Conservation (phyloP, 2,888 invertebrate species). For the Chrysomela aeneicollis region DNA sequence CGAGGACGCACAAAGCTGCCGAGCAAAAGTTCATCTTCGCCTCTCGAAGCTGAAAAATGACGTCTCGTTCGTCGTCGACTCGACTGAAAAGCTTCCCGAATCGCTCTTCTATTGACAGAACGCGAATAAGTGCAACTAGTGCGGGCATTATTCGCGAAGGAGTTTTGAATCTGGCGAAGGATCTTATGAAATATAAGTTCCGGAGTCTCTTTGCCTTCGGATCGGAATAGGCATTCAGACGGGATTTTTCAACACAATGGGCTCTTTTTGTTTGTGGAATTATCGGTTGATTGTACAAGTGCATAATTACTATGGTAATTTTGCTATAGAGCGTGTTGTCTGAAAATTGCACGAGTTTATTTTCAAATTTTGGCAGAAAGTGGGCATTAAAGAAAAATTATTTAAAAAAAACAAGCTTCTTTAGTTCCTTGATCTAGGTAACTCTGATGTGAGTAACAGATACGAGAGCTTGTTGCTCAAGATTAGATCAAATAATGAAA, state of each 20-base stretch:
- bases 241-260: background rate
- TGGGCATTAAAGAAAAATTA: too few relatives aligned
- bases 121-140: background rate
- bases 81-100: slow-evolving; percentile 9
- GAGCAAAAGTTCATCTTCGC: slow-evolving; percentile 16
- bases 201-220: background rate
- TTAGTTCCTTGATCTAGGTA: too few relatives aligned
- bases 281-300: background rate
- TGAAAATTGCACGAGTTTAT: too few relatives aligned
- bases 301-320: too few relatives aligned
- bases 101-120: slow-evolving; percentile 16
- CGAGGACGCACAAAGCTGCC: slow-evolving; percentile 13
- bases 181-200: slow-evolving; percentile 5
- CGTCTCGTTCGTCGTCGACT: slow-evolving; percentile 7
- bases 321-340: too few relatives aligned
- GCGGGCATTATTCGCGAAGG: background rate
- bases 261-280: background rate
- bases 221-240: background rate
- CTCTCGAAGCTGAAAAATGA: slow-evolving; percentile 18
- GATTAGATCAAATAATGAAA: too few relatives aligned
- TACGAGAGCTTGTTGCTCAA: too few relatives aligned
- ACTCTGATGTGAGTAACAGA: too few relatives aligned
- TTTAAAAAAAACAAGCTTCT: too few relatives aligned
- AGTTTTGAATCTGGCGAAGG: slow-evolving; percentile 4
- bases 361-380: too few relatives aligned